These are phyloP conservation scores for Struthio camelus DNA, from an alignment of 2,113 vertebrate genomes.

Conservation along the genomic window DNA sequence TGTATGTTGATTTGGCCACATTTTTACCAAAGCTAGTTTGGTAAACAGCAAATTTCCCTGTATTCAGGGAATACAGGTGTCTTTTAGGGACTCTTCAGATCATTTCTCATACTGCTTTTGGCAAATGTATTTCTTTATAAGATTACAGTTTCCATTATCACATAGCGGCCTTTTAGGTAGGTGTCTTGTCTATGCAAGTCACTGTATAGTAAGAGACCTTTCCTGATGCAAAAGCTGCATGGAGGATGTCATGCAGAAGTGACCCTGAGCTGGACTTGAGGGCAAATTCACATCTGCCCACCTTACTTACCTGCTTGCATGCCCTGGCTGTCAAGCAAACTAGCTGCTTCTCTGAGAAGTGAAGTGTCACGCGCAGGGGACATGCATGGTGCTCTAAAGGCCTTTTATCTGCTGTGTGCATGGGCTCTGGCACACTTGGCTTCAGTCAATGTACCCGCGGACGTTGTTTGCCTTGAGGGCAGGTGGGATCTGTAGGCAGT, in stretches of 20 bases:
- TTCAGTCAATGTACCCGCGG: rapidly evolving
- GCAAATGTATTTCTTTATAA: neutral
- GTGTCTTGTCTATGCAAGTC: neutral
- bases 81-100: neutral
- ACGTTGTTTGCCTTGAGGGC: neutral
- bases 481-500: neutral
- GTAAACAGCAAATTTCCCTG: neutral
- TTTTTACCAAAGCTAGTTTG: neutral
- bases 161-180: neutral
- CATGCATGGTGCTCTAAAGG: rapidly evolving
- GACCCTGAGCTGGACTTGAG: neutral
- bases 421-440: neutral
- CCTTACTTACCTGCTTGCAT: neutral
- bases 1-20: neutral
- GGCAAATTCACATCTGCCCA: neutral
- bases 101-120: neutral
- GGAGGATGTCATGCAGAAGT: neutral
- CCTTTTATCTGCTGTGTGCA: neutral
- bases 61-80: neutral
- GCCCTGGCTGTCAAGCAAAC: neutral
- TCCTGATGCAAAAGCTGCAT: neutral
- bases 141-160: neutral
- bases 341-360: neutral
- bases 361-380: rapidly evolving
- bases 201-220: neutral